A percentile compares a stretch with the other conserved stretches of the same genome.
phyloP scores from a whole-genome alignment of 2,888 invertebrate genomes.

The Anthrax anthrax region DNA sequence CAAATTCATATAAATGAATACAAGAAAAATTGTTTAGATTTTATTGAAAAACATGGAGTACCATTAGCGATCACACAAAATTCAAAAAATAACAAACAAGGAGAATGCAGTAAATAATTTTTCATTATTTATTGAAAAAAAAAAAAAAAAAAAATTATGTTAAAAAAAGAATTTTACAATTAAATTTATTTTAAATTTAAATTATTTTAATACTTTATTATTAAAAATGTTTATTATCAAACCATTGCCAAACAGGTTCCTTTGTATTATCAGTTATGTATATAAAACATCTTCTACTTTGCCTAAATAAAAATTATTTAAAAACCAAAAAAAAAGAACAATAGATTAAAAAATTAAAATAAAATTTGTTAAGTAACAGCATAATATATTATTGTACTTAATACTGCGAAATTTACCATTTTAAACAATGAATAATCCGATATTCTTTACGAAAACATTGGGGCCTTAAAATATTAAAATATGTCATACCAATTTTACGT shows the following conservation, averaged over 20 bases:
- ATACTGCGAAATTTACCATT: conserved; percentile 11
- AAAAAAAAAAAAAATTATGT: too few relatives aligned
- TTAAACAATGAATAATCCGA: conserved; percentile 30
- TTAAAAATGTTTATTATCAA: conserved; percentile 33
- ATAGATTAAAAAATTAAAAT: background rate
- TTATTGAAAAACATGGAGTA: too few relatives aligned
- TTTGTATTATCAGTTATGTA: conserved; percentile 40
- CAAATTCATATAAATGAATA: conserved; percentile 17
- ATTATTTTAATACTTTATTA: too few relatives aligned
- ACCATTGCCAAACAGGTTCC: conserved; percentile 45
- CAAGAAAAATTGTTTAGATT: conserved; percentile 13
- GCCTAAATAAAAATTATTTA: too few relatives aligned
- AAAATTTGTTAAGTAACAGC: background rate
- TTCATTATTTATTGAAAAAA: too few relatives aligned
- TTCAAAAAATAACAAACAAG: too few relatives aligned
- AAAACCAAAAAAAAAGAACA: too few relatives aligned
- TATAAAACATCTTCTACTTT: conserved; percentile 36
- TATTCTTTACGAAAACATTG: conserved; percentile 53
- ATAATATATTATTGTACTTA: background rate
- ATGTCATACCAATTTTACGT: conserved; percentile 48
- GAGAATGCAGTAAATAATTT: too few relatives aligned
- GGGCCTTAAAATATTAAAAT: conserved; percentile 57
- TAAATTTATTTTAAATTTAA: too few relatives aligned
- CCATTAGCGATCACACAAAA: too few relatives aligned
- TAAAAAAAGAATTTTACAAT: too few relatives aligned